phyloP scores from a whole-genome alignment of 2,113 vertebrate genomes.

The Megaceryle maxima region DNA sequence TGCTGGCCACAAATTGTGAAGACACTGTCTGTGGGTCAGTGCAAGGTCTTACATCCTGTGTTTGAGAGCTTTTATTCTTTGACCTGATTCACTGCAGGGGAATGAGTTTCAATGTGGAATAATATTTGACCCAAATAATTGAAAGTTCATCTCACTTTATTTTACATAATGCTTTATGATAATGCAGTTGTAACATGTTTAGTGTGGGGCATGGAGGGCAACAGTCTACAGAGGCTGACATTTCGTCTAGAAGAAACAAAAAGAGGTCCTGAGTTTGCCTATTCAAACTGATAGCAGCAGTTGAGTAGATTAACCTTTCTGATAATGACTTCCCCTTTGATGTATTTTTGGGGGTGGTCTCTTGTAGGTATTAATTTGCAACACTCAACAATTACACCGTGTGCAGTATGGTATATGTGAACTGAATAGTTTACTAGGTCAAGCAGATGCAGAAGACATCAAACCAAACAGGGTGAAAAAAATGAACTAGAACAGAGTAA shows the following conservation, averaged over 20 bases:
- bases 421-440: conserved; percentile 44
- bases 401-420: conserved; percentile 16
- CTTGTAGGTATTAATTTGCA: conserved; percentile 36
- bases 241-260: conserved; percentile 37
- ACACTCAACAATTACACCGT: conserved; percentile 12
- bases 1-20: neutral
- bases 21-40: neutral
- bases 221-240: conserved; percentile 3
- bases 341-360: neutral
- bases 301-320: conserved; percentile 34
- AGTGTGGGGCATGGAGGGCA: conserved; percentile 5
- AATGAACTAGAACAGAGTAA: conserved; percentile 19
- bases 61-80: conserved; percentile 36
- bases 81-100: neutral
- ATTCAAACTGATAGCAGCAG: conserved; percentile 2
- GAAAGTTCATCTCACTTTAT: conserved; percentile 44
- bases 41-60: neutral
- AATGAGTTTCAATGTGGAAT: conserved; percentile 45
- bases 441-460: conserved; percentile 57
- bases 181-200: conserved; percentile 33
- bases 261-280: conserved; percentile 12
- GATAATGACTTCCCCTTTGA: conserved; percentile 4
- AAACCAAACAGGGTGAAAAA: conserved; percentile 44
- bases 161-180: conserved; percentile 44
- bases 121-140: conserved; percentile 52